These are phyloP conservation scores for Scolanthus callimorphus DNA, from an alignment of 92 coral and sea anemone genomes.

Conservation along the genomic window DNA sequence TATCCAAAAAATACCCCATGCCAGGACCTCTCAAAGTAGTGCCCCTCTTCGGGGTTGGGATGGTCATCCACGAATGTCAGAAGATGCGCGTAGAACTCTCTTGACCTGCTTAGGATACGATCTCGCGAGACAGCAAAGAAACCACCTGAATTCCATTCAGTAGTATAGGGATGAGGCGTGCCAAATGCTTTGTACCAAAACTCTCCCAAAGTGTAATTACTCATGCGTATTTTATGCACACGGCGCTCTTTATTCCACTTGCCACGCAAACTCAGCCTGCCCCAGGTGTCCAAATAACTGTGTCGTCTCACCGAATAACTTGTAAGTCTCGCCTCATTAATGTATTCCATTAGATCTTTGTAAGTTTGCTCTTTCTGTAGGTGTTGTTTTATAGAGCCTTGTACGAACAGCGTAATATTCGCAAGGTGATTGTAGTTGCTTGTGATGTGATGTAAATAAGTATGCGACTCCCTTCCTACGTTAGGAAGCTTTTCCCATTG, in stretches of 20 bases:
- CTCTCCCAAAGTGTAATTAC: constrained; percentile 26
- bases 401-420: constrained; percentile 47
- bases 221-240: constrained; percentile 29
- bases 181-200: constrained; percentile 25
- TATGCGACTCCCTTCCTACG: constrained; percentile 62
- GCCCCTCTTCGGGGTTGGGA: constrained; percentile 54
- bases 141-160: constrained; percentile 9
- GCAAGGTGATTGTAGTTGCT: constrained; percentile 39
- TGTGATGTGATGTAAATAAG: constrained; percentile 60
- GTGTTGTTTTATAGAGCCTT: constrained; percentile 17
- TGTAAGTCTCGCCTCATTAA: neutral
- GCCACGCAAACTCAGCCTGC: constrained; percentile 7
- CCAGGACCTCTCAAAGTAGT: constrained; percentile 62
- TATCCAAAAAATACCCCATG: constrained; percentile 24
- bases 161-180: constrained; percentile 7
- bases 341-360: neutral
- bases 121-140: constrained; percentile 44
- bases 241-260: constrained; percentile 17
- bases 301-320: neutral
- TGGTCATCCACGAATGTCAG: constrained; percentile 46
- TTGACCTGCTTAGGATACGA: constrained; percentile 28
- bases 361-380: neutral
- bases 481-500: constrained; percentile 56
- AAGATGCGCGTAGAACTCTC: constrained; percentile 29
- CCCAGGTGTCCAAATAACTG: constrained; percentile 3